A percentile compares a stretch with the other conserved stretches of the same genome.
phyloP scores from a whole-genome alignment of 1,140 invertebrate genomes.

The Lycorma delicatula region DNA sequence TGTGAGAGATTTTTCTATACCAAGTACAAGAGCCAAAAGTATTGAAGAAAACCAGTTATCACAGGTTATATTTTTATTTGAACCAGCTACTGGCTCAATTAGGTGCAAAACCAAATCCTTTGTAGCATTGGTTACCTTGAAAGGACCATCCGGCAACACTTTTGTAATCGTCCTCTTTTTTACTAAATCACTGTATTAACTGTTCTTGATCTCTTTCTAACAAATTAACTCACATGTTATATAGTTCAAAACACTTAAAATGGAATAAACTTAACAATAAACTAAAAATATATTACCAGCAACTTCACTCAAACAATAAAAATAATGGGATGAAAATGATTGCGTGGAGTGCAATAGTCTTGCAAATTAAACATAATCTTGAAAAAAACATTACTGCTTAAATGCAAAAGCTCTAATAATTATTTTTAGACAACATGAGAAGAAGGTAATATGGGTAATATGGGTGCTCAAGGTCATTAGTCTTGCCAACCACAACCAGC shows the following conservation, averaged over 20 bases:
- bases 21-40: conserved; percentile 15
- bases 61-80: conserved; percentile 31
- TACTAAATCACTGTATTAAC: neutral
- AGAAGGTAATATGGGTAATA: neutral
- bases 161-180: neutral
- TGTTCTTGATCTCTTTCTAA: neutral
- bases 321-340: neutral
- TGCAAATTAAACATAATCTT: neutral
- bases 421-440: neutral
- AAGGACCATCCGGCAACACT: neutral
- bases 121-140: neutral
- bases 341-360: neutral
- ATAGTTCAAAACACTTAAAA: too few species aligned
- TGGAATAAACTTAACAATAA: neutral
- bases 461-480: neutral
- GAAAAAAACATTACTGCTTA: neutral
- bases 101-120: neutral
- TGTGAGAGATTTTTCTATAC: conserved; percentile 21
- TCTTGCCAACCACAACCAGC: neutral
- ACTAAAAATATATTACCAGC: neutral
- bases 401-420: neutral
- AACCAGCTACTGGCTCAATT: conserved; percentile 21
- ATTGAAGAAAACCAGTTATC: conserved; percentile 35
- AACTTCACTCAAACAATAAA: neutral
- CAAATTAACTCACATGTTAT: too few species aligned